Conservation (phyloP, 2,888 invertebrate genomes). For the Megaustenia siamemsis region DNA sequence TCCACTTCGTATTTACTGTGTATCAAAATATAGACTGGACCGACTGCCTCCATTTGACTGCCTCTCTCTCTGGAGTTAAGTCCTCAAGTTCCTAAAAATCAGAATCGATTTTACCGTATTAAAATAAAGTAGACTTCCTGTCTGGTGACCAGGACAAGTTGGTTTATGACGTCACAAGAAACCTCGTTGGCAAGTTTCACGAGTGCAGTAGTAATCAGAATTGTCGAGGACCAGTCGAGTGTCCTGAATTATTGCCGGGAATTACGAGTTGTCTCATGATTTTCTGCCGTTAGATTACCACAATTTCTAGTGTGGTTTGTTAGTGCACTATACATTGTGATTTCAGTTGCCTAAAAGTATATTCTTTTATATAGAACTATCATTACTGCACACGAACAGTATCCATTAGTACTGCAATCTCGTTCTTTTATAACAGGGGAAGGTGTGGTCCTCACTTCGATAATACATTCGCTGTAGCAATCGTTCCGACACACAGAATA, state of each 20-base stretch:
- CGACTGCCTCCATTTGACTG: too few species aligned
- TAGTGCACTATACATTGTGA: not conserved
- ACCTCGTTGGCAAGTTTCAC: not conserved
- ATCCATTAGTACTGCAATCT: too few species aligned
- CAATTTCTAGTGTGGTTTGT: not conserved
- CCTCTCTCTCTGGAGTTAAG: too few species aligned
- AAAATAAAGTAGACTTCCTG: not conserved
- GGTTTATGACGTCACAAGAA: not conserved
- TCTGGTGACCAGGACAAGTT: not conserved
- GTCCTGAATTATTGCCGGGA: not conserved
- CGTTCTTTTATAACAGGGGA: too few species aligned
- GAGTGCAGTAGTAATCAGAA: not conserved
- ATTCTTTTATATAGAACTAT: too few species aligned
- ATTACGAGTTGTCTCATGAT: not conserved
- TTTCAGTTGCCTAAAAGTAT: too few species aligned
- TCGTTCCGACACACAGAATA: too few species aligned
- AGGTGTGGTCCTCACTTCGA: too few species aligned
- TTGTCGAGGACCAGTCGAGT: not conserved
- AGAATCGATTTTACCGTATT: slow-evolving; percentile 3
- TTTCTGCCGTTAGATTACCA: not conserved
- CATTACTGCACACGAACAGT: too few species aligned
- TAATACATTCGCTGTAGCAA: too few species aligned
- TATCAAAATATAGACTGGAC: too few species aligned
- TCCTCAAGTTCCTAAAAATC: not conserved
- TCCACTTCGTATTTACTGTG: too few species aligned